phyloP scores from a whole-genome alignment of 2,888 invertebrate genomes.

The Tuta absoluta region DNA sequence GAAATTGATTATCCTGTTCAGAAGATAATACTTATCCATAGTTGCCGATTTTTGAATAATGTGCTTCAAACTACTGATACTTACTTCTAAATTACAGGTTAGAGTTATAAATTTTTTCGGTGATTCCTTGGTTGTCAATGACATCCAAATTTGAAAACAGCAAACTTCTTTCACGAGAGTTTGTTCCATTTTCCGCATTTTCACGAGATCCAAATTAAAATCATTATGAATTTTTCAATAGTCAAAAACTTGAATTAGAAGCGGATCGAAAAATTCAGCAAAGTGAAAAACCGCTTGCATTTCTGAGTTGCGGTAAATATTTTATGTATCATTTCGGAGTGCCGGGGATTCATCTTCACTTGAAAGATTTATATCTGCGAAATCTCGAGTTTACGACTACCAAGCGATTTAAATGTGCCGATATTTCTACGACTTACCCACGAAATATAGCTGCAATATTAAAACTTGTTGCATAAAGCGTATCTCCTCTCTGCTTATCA shows the following conservation, averaged over 20 bases:
- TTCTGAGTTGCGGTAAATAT: constrained; percentile 70
- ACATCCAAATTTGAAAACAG: background rate
- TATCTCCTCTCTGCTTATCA: background rate
- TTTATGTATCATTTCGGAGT: constrained; percentile 76
- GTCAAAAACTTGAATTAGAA: constrained; percentile 39
- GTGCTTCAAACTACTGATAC: too few species aligned
- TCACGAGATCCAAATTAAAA: constrained; percentile 11
- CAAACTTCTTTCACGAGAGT: background rate
- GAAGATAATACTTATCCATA: too few species aligned
- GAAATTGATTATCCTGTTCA: too few species aligned
- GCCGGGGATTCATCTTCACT: constrained; percentile 70
- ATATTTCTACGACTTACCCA: constrained; percentile 42
- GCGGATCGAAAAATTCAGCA: constrained; percentile 45
- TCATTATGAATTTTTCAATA: background rate
- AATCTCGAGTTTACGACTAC: constrained; percentile 67
- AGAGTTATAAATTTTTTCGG: too few species aligned
- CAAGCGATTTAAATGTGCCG: constrained; percentile 56
- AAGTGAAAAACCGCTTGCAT: constrained; percentile 71
- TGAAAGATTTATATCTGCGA: constrained; percentile 75
- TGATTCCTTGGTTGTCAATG: too few species aligned
- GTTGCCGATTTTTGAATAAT: too few species aligned
- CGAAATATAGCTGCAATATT: constrained; percentile 26
- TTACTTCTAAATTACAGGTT: too few species aligned
- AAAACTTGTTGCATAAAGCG: constrained; percentile 23
- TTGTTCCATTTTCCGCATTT: too few species aligned